A percentile compares a stretch with the other conserved stretches of the same genome.
Conservation (phyloP, 2,113 vertebrate genomes). For the Neolamprologus toae region DNA sequence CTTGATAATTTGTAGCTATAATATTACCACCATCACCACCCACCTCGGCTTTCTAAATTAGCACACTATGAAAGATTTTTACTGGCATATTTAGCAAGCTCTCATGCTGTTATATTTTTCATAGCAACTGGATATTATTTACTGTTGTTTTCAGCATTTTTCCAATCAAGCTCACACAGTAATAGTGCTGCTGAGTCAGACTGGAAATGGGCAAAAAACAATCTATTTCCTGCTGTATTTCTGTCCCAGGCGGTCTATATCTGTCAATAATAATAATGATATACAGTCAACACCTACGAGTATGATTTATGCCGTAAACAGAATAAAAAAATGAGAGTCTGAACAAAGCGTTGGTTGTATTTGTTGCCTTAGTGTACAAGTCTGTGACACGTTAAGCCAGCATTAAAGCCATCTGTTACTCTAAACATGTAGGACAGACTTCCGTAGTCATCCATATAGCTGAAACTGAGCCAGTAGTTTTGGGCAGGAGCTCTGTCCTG, state of each 20-base stretch:
- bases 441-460: slow-evolving; percentile 39
- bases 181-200: slow-evolving; percentile 19
- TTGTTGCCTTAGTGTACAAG: not conserved
- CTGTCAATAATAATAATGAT: not conserved
- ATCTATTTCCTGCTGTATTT: not conserved
- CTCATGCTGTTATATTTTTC: slow-evolving; percentile 5
- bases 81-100: not conserved
- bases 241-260: not conserved
- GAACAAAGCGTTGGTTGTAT: not conserved
- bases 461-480: slow-evolving; percentile 37
- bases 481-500: slow-evolving; percentile 1
- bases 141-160: slow-evolving; percentile 1
- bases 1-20: not conserved
- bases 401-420: slow-evolving; percentile 55
- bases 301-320: not conserved
- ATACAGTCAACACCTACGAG: not conserved
- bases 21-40: not conserved
- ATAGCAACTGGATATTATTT: not conserved
- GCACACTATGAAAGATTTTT: slow-evolving; percentile 14
- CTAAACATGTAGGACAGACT: slow-evolving; percentile 36
- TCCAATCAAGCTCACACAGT: slow-evolving; percentile 28
- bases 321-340: not conserved
- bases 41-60: not conserved
- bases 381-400: slow-evolving; percentile 27
- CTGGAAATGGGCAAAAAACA: not conserved